Conservation (phyloP, 2,888 invertebrate species). For the Cataglyphis albicans region DNA sequence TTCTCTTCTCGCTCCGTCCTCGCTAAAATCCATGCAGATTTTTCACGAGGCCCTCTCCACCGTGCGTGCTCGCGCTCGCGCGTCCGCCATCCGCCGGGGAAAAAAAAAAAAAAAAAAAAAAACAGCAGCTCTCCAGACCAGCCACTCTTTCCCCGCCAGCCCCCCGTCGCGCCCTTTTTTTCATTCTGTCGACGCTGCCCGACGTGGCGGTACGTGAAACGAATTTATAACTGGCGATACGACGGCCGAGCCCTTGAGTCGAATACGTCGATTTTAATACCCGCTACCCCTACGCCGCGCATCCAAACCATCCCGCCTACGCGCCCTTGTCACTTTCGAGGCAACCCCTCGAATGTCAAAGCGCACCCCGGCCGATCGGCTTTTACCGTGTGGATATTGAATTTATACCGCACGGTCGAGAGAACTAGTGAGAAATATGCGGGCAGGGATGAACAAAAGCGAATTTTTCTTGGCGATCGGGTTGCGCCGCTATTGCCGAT, state of each 20-base stretch:
- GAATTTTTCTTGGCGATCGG: conserved; percentile 47
- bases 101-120: conserved; percentile 16
- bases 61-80: not conserved
- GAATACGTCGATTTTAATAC: conserved; percentile 67
- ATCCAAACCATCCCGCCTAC: conserved; percentile 42
- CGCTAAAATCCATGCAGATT: conserved; percentile 82
- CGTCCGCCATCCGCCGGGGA: conserved; percentile 5
- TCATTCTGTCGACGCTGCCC: conserved; percentile 81
- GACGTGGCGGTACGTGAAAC: conserved; percentile 81
- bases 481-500: conserved; percentile 25
- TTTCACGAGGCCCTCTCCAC: conserved; percentile 75
- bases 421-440: conserved; percentile 55
- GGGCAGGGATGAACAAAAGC: conserved; percentile 52
- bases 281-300: conserved; percentile 43
- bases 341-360: conserved; percentile 58
- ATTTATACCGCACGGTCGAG: conserved; percentile 54
- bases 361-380: conserved; percentile 52
- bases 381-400: conserved; percentile 56
- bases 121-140: conserved; percentile 15
- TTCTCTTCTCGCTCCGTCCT: conserved; percentile 33
- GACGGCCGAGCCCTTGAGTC: conserved; percentile 57
- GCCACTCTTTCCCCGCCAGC: conserved; percentile 34
- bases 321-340: conserved; percentile 56
- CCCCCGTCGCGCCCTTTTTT: conserved; percentile 74
- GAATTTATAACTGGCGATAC: conserved; percentile 80